phyloP scores from a whole-genome alignment of 2,113 vertebrate genomes.

The Scolopax mira region DNA sequence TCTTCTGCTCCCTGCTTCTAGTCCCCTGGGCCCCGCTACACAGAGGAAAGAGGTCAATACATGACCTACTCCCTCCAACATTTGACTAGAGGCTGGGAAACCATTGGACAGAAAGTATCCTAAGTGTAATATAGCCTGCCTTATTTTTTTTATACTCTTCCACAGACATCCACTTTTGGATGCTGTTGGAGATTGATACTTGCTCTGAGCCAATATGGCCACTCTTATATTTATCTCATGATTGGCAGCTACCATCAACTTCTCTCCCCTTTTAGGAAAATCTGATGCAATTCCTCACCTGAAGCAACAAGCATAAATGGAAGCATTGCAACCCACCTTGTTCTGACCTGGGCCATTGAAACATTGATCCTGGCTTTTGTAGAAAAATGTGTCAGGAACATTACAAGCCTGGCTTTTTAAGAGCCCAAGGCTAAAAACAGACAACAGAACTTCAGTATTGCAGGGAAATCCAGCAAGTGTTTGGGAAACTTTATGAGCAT shows the following conservation, averaged over 20 bases:
- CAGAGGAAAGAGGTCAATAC: not conserved
- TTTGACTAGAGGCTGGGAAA: not conserved
- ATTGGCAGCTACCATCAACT: not conserved
- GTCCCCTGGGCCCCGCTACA: rapidly evolving
- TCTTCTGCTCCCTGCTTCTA: rapidly evolving
- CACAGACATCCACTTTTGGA: not conserved
- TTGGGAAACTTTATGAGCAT: not conserved
- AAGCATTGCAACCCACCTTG: not conserved
- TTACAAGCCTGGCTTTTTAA: not conserved
- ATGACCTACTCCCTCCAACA: not conserved
- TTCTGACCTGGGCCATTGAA: not conserved
- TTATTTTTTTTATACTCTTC: not conserved
- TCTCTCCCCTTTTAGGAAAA: not conserved
- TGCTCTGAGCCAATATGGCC: not conserved
- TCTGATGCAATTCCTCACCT: not conserved
- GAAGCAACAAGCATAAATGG: not conserved
- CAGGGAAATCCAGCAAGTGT: not conserved
- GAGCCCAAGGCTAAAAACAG: not conserved
- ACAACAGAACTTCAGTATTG: not conserved
- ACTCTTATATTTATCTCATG: not conserved
- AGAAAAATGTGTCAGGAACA: not conserved
- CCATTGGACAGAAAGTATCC: not conserved
- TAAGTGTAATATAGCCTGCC: not conserved
- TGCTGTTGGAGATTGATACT: not conserved
- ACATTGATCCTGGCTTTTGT: not conserved